Conservation (phyloP, 2,888 invertebrate genomes). For the Pycnomerus fuliginosus region DNA sequence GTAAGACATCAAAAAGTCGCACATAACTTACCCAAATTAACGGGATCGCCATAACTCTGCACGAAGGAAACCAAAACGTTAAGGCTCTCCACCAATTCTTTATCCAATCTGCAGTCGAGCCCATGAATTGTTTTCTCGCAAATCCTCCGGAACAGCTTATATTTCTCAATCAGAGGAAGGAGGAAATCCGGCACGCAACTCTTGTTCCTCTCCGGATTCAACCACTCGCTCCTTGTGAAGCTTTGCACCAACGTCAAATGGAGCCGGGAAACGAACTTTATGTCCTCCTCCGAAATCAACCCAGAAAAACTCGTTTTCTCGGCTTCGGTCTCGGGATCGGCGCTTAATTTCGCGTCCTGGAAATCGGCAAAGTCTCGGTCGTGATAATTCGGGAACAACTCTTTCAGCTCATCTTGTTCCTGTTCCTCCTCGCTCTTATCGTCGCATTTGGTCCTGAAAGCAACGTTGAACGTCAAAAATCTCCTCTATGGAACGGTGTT, state of each 20-base stretch:
- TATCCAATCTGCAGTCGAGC: constrained; percentile 58
- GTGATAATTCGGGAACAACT: constrained; percentile 69
- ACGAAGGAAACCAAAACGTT: constrained; percentile 59
- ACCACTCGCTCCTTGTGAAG: constrained; percentile 64
- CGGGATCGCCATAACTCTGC: constrained; percentile 53
- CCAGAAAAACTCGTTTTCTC: constrained; percentile 27
- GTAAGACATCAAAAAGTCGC: too few species aligned
- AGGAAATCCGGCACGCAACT: constrained; percentile 48
- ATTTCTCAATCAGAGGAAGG: constrained; percentile 60
- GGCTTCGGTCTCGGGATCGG: constrained; percentile 31
- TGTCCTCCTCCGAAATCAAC: constrained; percentile 57
- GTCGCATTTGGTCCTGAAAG: constrained; percentile 61
- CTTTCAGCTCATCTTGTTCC: constrained; percentile 63
- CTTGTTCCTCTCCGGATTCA: constrained; percentile 52
- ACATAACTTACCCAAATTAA: constrained; percentile 31
- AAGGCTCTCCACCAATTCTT: constrained; percentile 58
- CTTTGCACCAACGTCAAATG: constrained; percentile 61
- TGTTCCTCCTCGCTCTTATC: constrained; percentile 69
- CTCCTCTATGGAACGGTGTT: too few species aligned
- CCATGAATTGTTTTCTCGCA: constrained; percentile 56
- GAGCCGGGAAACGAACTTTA: constrained; percentile 60
- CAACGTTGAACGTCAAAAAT: constrained; percentile 3
- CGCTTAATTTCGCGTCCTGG: constrained; percentile 29
- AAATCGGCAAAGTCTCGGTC: constrained; percentile 72
- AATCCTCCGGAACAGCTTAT: constrained; percentile 59